Evolutionary conservation across 2,888 invertebrate genomes (phyloP), one percentile per base, ranked within the genome.

Genomic region (Willowsia nigromaculata): DNA sequence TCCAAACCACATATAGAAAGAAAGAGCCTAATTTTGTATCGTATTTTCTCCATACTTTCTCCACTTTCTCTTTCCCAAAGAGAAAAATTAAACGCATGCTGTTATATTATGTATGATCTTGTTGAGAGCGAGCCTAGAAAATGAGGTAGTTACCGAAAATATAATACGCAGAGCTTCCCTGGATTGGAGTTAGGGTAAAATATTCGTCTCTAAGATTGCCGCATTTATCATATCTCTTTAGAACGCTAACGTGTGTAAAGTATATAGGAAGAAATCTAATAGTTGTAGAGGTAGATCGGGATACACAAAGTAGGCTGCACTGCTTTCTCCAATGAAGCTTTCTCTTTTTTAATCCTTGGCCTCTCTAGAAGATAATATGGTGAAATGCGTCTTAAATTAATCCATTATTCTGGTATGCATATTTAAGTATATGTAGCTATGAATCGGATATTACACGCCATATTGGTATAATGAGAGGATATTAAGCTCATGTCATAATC

Each of bases 401-500:
- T 13, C 50, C 13, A 11, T 50, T 50, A 50, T 11, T n/a, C n/a
- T n/a, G n/a, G n/a, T n/a, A n/a, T 50, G 50, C n/a, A 56, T 4
- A 15, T 22, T 56, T 53, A 15, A 53, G n/a, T 7, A 4, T 9
- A 53, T 40, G 53, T 53, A 4, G n/a, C n/a, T 53, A 15, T 56
- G 37, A n/a, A 37, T n/a, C 37, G 37, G 65, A n/a, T 65, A 65
- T 65, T 33, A 15, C 30, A 65, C 65, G 30, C 65, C 18, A 62
- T 37, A 37, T 65, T 37, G 18, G 9, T 4, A 56, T 37, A 65
- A 65, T 65, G 65, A 65, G 7, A 33, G 37, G 65, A 65, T 65
- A 65, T 65, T 65, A 65, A 65, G 37, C 37, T n/a, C 5, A 65
- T 65, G 65, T 65, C 65, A 37, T 65, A 37, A 37, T 65, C 65